A percentile compares a stretch with the other conserved stretches of the same genome.
Conservation (phyloP, 1,140 invertebrate genomes). For the Brachystomella parvula region DNA sequence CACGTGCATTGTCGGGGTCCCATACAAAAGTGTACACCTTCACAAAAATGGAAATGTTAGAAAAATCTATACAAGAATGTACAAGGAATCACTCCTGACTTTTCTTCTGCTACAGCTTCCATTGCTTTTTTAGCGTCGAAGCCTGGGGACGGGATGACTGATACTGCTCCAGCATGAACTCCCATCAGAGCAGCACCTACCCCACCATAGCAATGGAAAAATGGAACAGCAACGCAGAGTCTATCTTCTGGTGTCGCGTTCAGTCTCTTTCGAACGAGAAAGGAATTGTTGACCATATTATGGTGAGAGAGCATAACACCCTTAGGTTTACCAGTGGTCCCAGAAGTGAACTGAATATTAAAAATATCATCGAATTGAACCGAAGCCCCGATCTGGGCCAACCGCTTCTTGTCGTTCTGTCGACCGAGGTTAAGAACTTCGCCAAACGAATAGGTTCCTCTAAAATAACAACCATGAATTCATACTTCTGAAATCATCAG, state of each 20-base stretch:
- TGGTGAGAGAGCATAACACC: constrained; percentile 73
- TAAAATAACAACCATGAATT: constrained; percentile 3
- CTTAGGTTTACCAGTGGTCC: constrained; percentile 75
- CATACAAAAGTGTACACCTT: constrained; percentile 71
- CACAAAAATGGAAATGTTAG: background rate
- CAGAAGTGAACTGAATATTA: constrained; percentile 38
- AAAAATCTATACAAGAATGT: constrained; percentile 7
- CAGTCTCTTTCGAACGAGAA: constrained; percentile 21
- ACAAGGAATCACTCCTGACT: constrained; percentile 45
- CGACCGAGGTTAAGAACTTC: constrained; percentile 20
- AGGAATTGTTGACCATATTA: constrained; percentile 77
- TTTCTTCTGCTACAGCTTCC: constrained; percentile 59
- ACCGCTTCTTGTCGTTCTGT: background rate
- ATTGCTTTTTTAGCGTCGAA: constrained; percentile 63
- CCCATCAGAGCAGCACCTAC: constrained; percentile 57
- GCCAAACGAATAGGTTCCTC: constrained; percentile 22
- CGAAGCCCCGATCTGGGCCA: background rate
- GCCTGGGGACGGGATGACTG: constrained; percentile 59
- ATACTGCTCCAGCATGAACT: constrained; percentile 56
- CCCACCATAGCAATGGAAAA: constrained; percentile 87
- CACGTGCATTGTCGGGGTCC: constrained; percentile 94
- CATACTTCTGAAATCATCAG: background rate
- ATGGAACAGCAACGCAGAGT: constrained; percentile 72
- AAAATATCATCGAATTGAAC: constrained; percentile 35
- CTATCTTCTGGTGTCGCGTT: constrained; percentile 24